Evolutionary conservation across 35 echinoderm and acorn worm species (phyloP), one percentile per base, ranked within the genome.

Genomic region (Lytechinus pictus): DNA sequence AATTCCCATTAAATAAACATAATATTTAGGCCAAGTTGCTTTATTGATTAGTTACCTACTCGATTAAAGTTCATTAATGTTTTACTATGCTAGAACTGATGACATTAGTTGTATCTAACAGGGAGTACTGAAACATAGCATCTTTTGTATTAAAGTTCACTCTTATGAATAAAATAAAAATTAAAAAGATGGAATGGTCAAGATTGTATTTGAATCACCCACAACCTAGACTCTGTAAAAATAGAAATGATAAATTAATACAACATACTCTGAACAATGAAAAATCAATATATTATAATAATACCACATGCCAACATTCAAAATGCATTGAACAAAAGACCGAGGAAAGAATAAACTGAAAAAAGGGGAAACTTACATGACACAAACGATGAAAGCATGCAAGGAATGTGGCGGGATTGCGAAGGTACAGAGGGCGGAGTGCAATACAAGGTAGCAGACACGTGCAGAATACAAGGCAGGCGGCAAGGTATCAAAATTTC

Each of bases 311-410:
- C 88, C 11, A 6, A 54, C 16, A 90, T 27, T 90, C 33, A 52
- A 90, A 3, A 90, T 90, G 52, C 88, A 90, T 79, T 24, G n/a
- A 79, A 19, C 66, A 79, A 79, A 16, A 79, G 16, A 24, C n/a
- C 7, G 28, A 52, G 52, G 28, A 90, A 90, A 52, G 29, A 44
- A 44, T 44, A 54, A 54, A 29, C 14, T 12, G 52, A 90, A 90
- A 10, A 21, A 90, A 90, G 52, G 52, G 88, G 52, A 90, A 90
- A 90, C 88, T 90, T 90, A 90, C 88, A 90, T 33, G 29, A 52
- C 88, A 90, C 52, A 52, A 54, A 90, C 88, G 88, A 90, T 90
- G 88, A 90, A 90, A 90, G 88, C 88, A 90, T 90, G 88, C 88
- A 90, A 90, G 88, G 88, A 10, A 89, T 89, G 87, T 89, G 86